Percentiles rank a stretch among this genome's conserved stretches.
phyloP scores from a whole-genome alignment of 2,797 vertebrate species.

The Orientallactaga sibirica region DNA sequence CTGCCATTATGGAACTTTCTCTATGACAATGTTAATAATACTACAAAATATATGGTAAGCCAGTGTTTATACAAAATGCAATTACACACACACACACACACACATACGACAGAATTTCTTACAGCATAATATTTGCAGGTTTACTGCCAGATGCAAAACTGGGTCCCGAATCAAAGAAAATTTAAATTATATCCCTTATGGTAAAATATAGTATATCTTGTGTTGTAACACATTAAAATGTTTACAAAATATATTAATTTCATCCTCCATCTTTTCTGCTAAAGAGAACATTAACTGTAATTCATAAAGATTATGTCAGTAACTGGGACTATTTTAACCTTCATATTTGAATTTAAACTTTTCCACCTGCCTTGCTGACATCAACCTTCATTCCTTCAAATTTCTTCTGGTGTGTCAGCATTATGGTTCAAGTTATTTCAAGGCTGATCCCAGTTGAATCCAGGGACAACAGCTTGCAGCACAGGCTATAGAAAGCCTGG shows the following conservation, averaged over 20 bases:
- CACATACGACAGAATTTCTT: background rate
- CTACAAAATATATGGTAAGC: background rate
- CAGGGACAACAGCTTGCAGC: background rate
- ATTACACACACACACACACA: too few relatives aligned
- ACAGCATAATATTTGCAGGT: background rate
- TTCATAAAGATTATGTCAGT: background rate
- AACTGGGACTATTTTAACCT: background rate
- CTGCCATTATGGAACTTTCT: too few relatives aligned
- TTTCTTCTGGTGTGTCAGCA: background rate
- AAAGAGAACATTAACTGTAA: background rate
- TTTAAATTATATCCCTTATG: background rate
- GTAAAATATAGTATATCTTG: background rate
- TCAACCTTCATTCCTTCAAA: background rate
- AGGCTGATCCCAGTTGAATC: background rate
- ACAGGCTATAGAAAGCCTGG: background rate
- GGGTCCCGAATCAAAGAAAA: conserved; percentile 42
- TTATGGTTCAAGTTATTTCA: background rate
- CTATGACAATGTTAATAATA: background rate
- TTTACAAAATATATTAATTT: background rate
- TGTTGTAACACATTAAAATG: background rate
- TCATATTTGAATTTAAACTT: background rate
- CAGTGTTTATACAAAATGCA: conserved; percentile 6
- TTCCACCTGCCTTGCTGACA: background rate
- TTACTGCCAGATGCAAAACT: background rate
- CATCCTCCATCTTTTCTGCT: background rate